These are phyloP conservation scores for Oceanodroma tethys DNA, from an alignment of 2,113 vertebrate genomes.

Conservation along the genomic window DNA sequence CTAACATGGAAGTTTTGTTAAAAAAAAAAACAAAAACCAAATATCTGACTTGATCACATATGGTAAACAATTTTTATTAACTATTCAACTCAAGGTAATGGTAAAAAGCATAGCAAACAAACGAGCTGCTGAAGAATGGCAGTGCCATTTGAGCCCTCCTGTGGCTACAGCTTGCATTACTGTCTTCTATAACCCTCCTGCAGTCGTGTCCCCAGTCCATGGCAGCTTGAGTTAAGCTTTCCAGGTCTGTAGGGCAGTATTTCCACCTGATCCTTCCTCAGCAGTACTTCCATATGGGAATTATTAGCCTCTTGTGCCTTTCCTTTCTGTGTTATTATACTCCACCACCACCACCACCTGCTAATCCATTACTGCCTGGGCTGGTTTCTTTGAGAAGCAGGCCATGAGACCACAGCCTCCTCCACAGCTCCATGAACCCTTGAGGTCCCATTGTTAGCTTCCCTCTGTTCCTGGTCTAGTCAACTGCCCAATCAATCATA, in stretches of 20 bases:
- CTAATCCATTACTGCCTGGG: background rate
- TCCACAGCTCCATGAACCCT: background rate
- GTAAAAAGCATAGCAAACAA: background rate
- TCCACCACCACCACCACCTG: background rate
- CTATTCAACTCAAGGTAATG: background rate
- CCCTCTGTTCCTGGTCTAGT: background rate
- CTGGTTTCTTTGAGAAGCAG: background rate
- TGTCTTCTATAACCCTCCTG: background rate
- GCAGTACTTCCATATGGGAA: background rate
- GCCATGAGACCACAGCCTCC: background rate
- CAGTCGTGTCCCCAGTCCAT: background rate
- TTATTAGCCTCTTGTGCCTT: background rate
- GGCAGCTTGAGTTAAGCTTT: background rate
- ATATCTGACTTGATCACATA: background rate
- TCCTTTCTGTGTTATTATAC: background rate
- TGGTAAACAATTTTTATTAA: background rate
- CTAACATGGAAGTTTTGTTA: background rate
- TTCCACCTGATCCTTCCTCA: background rate
- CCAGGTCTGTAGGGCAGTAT: background rate
- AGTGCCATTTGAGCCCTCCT: background rate
- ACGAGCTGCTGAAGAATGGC: background rate
- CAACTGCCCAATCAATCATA: background rate
- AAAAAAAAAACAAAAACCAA: no score
- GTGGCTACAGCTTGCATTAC: background rate
- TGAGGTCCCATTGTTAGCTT: background rate